Percentiles rank a stretch among this genome's conserved stretches.
Conservation (phyloP, 2,888 invertebrate species). For the Venusia cambrica region DNA sequence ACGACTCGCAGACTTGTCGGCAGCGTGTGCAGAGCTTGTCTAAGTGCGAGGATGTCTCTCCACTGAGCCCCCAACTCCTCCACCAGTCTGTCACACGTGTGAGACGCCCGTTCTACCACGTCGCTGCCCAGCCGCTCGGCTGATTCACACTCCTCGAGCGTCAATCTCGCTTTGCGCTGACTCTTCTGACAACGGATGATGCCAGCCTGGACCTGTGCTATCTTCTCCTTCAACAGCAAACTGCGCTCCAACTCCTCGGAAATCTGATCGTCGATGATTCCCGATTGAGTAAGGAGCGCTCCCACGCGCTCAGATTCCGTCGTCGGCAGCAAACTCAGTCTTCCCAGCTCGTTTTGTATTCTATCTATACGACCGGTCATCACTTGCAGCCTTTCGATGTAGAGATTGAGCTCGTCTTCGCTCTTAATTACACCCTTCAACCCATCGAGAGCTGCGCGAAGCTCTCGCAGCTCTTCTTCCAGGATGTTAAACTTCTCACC, state of each 20-base stretch:
- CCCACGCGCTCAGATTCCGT: constrained; percentile 90
- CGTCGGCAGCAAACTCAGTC: constrained; percentile 87
- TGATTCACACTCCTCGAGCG: constrained; percentile 87
- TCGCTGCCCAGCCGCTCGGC: constrained; percentile 88
- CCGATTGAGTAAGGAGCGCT: constrained; percentile 84
- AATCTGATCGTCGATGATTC: constrained; percentile 86
- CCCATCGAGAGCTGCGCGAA: constrained; percentile 85
- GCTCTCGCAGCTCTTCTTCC: constrained; percentile 88
- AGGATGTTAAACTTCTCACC: constrained; percentile 87
- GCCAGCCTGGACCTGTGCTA: constrained; percentile 86
- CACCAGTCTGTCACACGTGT: constrained; percentile 85
- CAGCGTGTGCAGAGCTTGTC: constrained; percentile 89
- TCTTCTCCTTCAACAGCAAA: constrained; percentile 86
- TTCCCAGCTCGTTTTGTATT: constrained; percentile 90
- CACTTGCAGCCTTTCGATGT: constrained; percentile 90
- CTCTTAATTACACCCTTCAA: constrained; percentile 90
- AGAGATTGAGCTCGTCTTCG: constrained; percentile 90
- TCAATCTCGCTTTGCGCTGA: constrained; percentile 83
- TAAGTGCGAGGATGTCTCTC: constrained; percentile 88
- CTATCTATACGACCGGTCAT: constrained; percentile 87
- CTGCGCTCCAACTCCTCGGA: constrained; percentile 90
- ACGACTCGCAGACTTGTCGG: constrained; percentile 88
- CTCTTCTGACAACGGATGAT: constrained; percentile 85
- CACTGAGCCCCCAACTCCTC: constrained; percentile 87
- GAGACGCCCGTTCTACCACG: constrained; percentile 87